Percentiles rank a stretch among this genome's conserved stretches.
These are phyloP conservation scores for Microhierax caerulescens DNA, from an alignment of 2,797 vertebrate genomes.

Conservation along the genomic window DNA sequence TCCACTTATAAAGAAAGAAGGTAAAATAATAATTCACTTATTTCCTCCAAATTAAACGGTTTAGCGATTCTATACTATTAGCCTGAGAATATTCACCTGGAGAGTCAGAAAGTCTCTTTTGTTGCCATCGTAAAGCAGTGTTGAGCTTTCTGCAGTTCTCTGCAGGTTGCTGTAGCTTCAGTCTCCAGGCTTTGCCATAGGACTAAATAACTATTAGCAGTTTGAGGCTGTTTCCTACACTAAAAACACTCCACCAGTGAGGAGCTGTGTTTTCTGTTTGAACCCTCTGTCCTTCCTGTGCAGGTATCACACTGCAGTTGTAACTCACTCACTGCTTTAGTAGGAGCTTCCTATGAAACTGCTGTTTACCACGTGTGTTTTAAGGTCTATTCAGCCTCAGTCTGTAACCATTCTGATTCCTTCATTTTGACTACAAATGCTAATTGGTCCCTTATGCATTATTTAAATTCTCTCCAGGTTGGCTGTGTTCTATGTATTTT, in stretches of 20 bases:
- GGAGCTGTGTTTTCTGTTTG: not conserved
- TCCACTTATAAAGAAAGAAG: not conserved
- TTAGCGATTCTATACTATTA: not conserved
- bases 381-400: not conserved
- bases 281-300: not conserved
- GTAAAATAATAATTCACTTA: not conserved
- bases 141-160: not conserved
- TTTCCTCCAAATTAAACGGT: conserved; percentile 22
- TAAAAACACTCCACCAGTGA: not conserved
- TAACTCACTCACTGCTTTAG: not conserved
- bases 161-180: not conserved
- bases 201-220: not conserved
- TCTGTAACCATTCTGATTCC: not conserved
- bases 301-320: not conserved
- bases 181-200: not conserved
- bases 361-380: not conserved
- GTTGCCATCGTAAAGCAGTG: not conserved
- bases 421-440: not conserved
- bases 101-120: conserved; percentile 18
- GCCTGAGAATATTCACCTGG: not conserved
- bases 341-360: not conserved
- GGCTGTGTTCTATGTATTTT: not conserved
- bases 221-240: not conserved
- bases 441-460: not conserved
- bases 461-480: not conserved